Percentiles rank a stretch among this genome's conserved stretches.
phyloP scores from a whole-genome alignment of 1,140 invertebrate genomes.

The Physella acuta region DNA sequence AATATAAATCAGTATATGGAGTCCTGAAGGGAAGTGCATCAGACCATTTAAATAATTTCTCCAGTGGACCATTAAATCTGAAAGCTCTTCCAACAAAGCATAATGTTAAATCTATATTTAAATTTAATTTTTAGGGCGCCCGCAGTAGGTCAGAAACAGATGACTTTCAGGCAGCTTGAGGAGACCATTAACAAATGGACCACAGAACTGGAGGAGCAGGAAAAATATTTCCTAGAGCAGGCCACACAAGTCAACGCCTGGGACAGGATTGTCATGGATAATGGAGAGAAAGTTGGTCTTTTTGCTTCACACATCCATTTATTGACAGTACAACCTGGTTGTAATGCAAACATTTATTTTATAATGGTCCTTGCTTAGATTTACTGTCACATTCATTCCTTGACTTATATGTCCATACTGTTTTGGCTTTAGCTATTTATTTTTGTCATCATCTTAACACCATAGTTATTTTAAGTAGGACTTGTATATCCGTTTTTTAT shows the following conservation, averaged over 20 bases:
- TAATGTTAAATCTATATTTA: constrained; percentile 1
- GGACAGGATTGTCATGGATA: constrained; percentile 86
- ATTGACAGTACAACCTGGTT: too few relatives aligned
- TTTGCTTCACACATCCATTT: too few relatives aligned
- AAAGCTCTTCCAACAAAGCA: background rate
- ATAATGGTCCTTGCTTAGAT: too few relatives aligned
- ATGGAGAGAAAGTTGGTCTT: constrained; percentile 89
- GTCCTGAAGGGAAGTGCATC: background rate
- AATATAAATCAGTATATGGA: background rate
- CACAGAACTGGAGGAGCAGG: constrained; percentile 87
- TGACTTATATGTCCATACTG: too few relatives aligned
- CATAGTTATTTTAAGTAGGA: too few relatives aligned
- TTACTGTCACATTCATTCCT: too few relatives aligned
- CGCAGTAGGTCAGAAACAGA: constrained; percentile 45
- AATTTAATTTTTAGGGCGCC: constrained; percentile 12
- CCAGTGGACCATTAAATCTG: background rate
- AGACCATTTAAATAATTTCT: background rate
- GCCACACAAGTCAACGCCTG: constrained; percentile 92
- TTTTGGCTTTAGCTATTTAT: too few relatives aligned
- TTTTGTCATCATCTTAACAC: too few relatives aligned
- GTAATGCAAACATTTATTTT: too few relatives aligned
- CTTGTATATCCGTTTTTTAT: too few relatives aligned
- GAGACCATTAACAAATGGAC: constrained; percentile 96
- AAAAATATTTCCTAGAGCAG: constrained; percentile 89
- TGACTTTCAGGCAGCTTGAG: constrained; percentile 87